Evolutionary conservation across 53 echinoderm and acorn worm species (phyloP).

Genomic region (Astropecten irregularis): DNA sequence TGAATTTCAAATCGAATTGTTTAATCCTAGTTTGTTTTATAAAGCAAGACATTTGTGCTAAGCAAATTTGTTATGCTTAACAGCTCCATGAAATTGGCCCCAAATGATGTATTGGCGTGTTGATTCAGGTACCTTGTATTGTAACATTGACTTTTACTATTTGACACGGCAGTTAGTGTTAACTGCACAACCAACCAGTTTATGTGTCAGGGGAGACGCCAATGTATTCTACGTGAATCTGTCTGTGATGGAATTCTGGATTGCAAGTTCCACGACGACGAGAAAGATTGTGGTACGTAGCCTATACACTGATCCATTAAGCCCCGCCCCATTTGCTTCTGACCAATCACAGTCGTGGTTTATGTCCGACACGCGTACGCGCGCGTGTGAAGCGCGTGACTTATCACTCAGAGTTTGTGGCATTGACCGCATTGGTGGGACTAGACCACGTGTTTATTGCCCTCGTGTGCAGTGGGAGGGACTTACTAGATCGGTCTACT

Average conservation of each 20-base stretch:
- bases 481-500: too few species aligned
- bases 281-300: not conserved
- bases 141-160: not conserved
- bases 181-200: not conserved
- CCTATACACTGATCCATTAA: not conserved
- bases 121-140: not conserved
- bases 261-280: constrained; percentile 1
- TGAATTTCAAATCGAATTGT: too few species aligned
- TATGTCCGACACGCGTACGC: not conserved
- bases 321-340: too few species aligned
- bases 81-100: too few species aligned
- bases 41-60: too few species aligned
- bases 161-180: not conserved
- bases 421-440: too few species aligned
- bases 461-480: too few species aligned
- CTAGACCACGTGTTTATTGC: too few species aligned
- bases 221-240: constrained; percentile 1
- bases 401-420: not conserved
- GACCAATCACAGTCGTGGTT: too few species aligned
- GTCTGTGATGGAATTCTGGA: not conserved
- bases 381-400: not conserved
- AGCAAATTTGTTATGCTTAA: too few species aligned
- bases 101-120: not conserved
- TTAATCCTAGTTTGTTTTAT: too few species aligned
- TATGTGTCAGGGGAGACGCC: not conserved